A percentile compares a stretch with the other conserved stretches of the same genome.
These are phyloP conservation scores for Poecile montanus DNA, from an alignment of 2,797 vertebrate genomes.

Conservation along the genomic window DNA sequence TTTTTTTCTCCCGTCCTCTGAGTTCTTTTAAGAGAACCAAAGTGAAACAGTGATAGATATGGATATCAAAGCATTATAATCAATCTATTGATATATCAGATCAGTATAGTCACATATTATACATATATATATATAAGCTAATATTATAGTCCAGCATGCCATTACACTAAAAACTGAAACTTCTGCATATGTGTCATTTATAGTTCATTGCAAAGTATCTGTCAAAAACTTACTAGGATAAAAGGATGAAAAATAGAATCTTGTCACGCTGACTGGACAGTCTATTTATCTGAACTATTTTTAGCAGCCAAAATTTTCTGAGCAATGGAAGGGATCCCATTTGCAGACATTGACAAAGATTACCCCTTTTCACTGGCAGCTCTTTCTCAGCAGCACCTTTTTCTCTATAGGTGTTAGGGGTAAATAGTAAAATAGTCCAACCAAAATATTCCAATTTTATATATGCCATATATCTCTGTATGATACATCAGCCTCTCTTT, in stretches of 20 bases:
- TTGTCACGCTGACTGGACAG: not conserved
- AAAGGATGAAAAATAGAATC: not conserved
- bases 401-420: not conserved
- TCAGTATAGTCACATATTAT: not conserved
- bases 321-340: not conserved
- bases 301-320: not conserved
- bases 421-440: not conserved
- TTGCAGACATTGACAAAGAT: not conserved
- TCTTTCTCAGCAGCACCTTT: not conserved
- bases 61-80: not conserved
- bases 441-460: not conserved
- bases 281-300: not conserved
- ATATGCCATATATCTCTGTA: not conserved
- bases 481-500: not conserved
- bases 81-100: not conserved
- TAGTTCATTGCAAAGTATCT: not conserved
- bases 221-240: not conserved
- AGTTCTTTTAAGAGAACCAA: not conserved
- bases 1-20: not conserved
- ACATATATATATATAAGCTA: not conserved
- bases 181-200: not conserved
- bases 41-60: not conserved
- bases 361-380: not conserved
- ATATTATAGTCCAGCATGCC: not conserved
- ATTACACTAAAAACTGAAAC: not conserved